A percentile compares a stretch with the other conserved stretches of the same genome.
Evolutionary conservation across 2,888 invertebrate species (phyloP).

Genomic region (Trissolcus japonicus): DNA sequence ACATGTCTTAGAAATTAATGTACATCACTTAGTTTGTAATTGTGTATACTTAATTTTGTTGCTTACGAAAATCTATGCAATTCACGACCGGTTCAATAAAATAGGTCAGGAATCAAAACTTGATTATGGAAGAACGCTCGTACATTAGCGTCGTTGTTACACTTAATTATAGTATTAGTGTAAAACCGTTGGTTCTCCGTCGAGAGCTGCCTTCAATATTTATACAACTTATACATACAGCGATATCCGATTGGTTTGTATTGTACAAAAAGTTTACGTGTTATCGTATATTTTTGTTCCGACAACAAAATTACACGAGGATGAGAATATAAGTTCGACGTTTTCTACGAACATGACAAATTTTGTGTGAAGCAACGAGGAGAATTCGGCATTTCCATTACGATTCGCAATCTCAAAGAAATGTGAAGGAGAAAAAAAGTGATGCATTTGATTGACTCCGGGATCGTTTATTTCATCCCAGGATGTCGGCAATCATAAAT

Average conservation of each 20-base stretch:
- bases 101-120: conserved; percentile 4
- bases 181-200: not conserved
- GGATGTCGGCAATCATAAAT: too few species aligned
- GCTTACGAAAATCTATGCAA: conserved; percentile 10
- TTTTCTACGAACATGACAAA: too few species aligned
- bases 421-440: too few species aligned
- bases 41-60: conserved; percentile 16
- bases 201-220: too few species aligned
- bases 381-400: too few species aligned
- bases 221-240: conserved; percentile 14
- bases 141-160: not conserved
- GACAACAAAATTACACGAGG: too few species aligned
- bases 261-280: conserved; percentile 16
- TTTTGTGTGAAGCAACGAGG: too few species aligned
- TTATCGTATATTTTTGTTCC: too few species aligned
- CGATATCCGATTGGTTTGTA: conserved; percentile 7
- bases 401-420: too few species aligned
- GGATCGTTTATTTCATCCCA: too few species aligned
- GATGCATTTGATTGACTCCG: too few species aligned
- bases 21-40: conserved; percentile 28
- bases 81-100: conserved; percentile 5
- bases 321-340: not conserved
- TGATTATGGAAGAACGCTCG: conserved; percentile 20
- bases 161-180: conserved; percentile 11
- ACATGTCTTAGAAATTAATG: conserved; percentile 55